Conservation (phyloP, 2,888 invertebrate genomes). For the Dexiosoma caninum region DNA sequence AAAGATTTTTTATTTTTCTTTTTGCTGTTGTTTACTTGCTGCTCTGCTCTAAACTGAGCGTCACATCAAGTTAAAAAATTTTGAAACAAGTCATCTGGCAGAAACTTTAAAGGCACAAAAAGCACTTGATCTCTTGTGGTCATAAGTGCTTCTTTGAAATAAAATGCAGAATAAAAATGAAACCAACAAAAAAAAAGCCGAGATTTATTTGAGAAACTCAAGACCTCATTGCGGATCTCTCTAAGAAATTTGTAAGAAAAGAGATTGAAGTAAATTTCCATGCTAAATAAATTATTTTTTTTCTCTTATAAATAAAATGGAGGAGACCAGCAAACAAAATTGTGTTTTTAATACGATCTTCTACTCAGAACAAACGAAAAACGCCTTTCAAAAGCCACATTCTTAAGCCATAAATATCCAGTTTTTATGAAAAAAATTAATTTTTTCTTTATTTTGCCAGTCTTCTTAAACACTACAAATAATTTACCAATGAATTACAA, state of each 20-base stretch:
- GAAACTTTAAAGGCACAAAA: conserved; percentile 3
- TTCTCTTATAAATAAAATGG: background rate
- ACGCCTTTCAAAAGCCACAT: conserved; percentile 62
- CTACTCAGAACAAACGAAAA: conserved; percentile 26
- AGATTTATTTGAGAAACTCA: conserved; percentile 4
- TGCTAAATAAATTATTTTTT: background rate
- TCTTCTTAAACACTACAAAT: conserved; percentile 41
- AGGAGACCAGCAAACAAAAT: background rate
- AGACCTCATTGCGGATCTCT: conserved; percentile 1
- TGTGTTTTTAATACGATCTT: background rate
- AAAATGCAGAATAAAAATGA: conserved; percentile 18
- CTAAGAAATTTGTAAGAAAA: background rate
- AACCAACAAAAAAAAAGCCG: conserved; percentile 5
- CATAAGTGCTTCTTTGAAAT: background rate
- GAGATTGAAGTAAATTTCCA: background rate
- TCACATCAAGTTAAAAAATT: conserved; percentile 29
- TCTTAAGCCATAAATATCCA: conserved; percentile 57
- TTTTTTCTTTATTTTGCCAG: conserved; percentile 12
- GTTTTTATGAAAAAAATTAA: conserved; percentile 22
- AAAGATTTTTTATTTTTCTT: too few relatives aligned
- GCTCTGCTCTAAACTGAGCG: conserved; percentile 4
- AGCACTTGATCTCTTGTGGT: conserved; percentile 14
- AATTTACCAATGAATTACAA: conserved; percentile 26
- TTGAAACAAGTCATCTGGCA: conserved; percentile 4
- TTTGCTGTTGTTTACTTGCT: background rate